A percentile compares a stretch with the other conserved stretches of the same genome.
Evolutionary conservation across 1,140 invertebrate genomes (phyloP).

Genomic region (Hormaphis cornu): DNA sequence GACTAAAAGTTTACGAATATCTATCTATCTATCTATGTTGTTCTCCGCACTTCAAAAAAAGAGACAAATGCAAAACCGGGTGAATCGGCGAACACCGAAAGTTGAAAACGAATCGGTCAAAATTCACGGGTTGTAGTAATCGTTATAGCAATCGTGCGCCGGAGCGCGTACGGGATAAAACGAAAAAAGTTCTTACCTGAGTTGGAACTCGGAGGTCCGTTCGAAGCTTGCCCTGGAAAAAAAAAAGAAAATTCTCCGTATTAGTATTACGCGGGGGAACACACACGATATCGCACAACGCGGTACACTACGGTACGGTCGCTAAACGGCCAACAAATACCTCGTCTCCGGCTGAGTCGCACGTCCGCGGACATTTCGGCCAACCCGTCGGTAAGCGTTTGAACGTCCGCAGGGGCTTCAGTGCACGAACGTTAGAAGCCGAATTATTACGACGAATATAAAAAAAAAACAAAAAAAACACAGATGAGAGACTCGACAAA

Average conservation of each 20-base stretch:
- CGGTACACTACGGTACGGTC: neutral
- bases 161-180: neutral
- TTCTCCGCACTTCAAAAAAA: no score
- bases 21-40: no score
- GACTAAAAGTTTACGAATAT: no score
- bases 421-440: no score
- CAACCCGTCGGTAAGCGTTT: neutral
- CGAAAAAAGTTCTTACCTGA: slow-evolving; percentile 19
- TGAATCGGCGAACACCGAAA: no score
- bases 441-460: no score
- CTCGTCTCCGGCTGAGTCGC: slow-evolving; percentile 3
- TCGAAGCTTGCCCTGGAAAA: slow-evolving; percentile 16
- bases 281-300: neutral
- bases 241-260: neutral
- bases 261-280: neutral
- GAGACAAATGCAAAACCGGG: no score
- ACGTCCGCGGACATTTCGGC: neutral
- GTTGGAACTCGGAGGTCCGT: slow-evolving; percentile 14
- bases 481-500: no score
- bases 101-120: no score
- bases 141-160: neutral
- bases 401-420: neutral
- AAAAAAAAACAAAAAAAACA: no score
- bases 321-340: neutral
- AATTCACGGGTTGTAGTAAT: neutral